Conservation (phyloP, 2,888 invertebrate species). For the Meghimatium bilineatum region DNA sequence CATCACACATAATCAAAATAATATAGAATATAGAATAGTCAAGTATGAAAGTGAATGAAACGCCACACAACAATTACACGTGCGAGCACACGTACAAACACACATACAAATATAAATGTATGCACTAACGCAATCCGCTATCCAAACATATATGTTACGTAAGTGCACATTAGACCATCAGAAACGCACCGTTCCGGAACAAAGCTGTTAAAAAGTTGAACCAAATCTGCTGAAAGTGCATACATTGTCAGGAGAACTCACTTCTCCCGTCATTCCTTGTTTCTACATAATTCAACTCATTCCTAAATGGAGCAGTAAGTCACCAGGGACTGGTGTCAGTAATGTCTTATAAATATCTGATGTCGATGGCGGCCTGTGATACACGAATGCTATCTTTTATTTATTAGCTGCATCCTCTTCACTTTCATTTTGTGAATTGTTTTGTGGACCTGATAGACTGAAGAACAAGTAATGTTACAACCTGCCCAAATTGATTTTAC, state of each 20-base stretch:
- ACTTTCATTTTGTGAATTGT: conserved; percentile 16
- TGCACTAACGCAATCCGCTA: too few relatives aligned
- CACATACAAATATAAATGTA: neutral
- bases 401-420: conserved; percentile 31
- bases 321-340: conserved; percentile 30
- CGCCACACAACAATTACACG: neutral
- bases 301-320: conserved; percentile 12
- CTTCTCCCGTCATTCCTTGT: neutral
- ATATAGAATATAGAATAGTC: too few relatives aligned
- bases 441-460: neutral
- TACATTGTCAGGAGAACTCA: neutral
- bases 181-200: neutral
- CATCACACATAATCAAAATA: too few relatives aligned
- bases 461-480: neutral
- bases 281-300: conserved; percentile 33
- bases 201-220: neutral
- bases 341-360: conserved; percentile 36
- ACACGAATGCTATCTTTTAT: conserved; percentile 25
- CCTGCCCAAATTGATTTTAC: conserved; percentile 19
- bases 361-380: conserved; percentile 16
- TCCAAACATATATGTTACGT: neutral
- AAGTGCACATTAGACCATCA: neutral
- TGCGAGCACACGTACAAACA: too few relatives aligned
- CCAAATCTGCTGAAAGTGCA: neutral
- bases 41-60: neutral